Percentiles rank a stretch among this genome's conserved stretches.
These are phyloP conservation scores for Scolopax mira DNA, from an alignment of 2,113 vertebrate genomes.

Conservation along the genomic window DNA sequence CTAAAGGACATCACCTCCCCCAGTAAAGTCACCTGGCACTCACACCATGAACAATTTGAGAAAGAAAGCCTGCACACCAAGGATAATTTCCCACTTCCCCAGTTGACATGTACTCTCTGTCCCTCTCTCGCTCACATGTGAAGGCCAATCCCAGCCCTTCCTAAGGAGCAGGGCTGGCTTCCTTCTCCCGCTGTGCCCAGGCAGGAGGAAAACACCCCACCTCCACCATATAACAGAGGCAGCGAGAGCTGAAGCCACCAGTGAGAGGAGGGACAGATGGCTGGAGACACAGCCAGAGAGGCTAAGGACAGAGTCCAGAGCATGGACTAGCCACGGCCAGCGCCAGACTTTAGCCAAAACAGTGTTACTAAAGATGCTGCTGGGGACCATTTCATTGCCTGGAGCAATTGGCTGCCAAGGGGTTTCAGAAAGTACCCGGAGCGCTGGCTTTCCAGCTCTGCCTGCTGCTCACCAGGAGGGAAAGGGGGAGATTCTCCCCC, in stretches of 20 bases:
- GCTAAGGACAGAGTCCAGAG: background rate
- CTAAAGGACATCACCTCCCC: background rate
- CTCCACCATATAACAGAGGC: accelerated
- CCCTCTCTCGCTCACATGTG: too few relatives aligned
- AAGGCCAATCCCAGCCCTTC: too few relatives aligned
- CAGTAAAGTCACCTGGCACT: background rate
- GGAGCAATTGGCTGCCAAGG: background rate
- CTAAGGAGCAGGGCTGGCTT: background rate
- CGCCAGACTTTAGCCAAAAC: background rate
- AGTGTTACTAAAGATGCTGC: accelerated
- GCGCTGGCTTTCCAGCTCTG: background rate
- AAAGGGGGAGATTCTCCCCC: background rate
- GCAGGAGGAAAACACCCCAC: accelerated
- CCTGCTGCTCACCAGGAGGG: background rate
- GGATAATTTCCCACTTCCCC: background rate
- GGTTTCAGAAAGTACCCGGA: accelerated
- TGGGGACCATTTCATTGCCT: too few relatives aligned
- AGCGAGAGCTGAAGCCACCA: background rate
- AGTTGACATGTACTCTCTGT: accelerated
- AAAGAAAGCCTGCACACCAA: background rate
- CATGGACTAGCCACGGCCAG: accelerated
- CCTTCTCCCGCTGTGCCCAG: accelerated
- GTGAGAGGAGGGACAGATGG: accelerated
- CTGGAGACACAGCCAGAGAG: background rate
- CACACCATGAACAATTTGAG: accelerated